These are phyloP conservation scores for Sebastes trivittatus DNA, from an alignment of 2,797 vertebrate genomes.

Conservation along the genomic window DNA sequence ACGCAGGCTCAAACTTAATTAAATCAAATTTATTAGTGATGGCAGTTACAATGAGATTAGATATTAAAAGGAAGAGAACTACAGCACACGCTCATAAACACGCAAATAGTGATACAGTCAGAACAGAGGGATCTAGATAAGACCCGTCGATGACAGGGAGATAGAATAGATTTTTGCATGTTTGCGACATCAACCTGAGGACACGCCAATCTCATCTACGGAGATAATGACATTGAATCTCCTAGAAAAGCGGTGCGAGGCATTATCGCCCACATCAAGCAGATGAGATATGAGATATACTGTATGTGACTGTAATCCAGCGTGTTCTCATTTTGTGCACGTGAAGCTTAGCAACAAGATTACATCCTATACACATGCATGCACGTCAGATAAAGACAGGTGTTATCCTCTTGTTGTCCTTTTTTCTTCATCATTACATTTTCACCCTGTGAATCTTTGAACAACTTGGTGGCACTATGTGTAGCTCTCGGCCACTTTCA, in stretches of 20 bases:
- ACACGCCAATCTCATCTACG: background rate
- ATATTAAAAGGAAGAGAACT: conserved; percentile 8
- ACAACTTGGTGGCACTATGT: too few species aligned
- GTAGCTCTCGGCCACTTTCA: too few species aligned
- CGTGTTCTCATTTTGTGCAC: background rate
- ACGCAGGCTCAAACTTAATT: background rate
- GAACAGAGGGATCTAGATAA: conserved; percentile 13
- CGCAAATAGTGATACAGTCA: background rate
- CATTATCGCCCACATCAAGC: conserved; percentile 9
- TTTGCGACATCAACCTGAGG: conserved; percentile 1
- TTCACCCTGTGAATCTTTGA: background rate
- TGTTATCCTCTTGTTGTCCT: background rate
- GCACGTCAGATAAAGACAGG: background rate
- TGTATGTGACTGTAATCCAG: background rate
- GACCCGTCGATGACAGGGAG: background rate
- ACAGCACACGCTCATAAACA: background rate
- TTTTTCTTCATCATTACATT: background rate
- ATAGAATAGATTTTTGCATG: background rate
- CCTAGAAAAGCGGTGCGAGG: background rate
- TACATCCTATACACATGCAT: background rate
- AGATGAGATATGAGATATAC: conserved; percentile 8
- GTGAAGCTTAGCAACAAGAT: background rate
- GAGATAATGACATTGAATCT: conserved; percentile 13
- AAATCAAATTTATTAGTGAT: conserved; percentile 1
- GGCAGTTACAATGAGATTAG: conserved; percentile 7